Evolutionary conservation across 2,113 vertebrate genomes (phyloP), one percentile per base, ranked within the genome.

Genomic region (Procavia capensis): DNA sequence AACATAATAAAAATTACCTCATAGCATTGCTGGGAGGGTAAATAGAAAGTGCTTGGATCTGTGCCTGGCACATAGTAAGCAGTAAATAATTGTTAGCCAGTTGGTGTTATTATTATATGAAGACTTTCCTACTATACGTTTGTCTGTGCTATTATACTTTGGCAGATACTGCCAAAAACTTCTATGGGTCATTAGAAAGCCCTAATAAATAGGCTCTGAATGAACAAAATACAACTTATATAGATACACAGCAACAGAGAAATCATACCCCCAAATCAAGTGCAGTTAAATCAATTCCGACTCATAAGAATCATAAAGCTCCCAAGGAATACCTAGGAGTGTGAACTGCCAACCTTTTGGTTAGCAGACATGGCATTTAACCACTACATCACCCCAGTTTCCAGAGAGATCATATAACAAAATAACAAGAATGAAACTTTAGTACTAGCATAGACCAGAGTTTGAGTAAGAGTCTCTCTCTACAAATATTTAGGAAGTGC

Each of bases 381-480:
- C n/a, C n/a, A n/a, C n/a, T n/a, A n/a, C n/a, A n/a, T n/a, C n/a
- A n/a, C n/a, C n/a, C n/a, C n/a, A n/a, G n/a, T n/a, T n/a, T n/a
- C n/a, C n/a, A n/a, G n/a, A 72, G 54, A 72, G 63, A 54, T 36
- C 85, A 59, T 59, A 11, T 34, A 86, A 78, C 25, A 72, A 80
- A 80, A 90, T 45, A 54, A 80, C 82, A 61, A 68, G 63, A 90
- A 61, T 29, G 41, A 93, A 85, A 88, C 14, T 11, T 91, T 82
- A 43, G 50, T 54, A 66, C 36, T 66, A 66, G 20, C 41, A 22
- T 39, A 81, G 70, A 84, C 34, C 11, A 47, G 47, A 31, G 72
- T 94, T 80, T 86, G 57, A 90, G 36, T 27, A 85, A 90, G 43
- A 47, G 14, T 0, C 17, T n/a, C 39, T 14, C 25, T 91, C 68